phyloP scores from a whole-genome alignment of 1,140 invertebrate species.

The Pachypsylla venusta region DNA sequence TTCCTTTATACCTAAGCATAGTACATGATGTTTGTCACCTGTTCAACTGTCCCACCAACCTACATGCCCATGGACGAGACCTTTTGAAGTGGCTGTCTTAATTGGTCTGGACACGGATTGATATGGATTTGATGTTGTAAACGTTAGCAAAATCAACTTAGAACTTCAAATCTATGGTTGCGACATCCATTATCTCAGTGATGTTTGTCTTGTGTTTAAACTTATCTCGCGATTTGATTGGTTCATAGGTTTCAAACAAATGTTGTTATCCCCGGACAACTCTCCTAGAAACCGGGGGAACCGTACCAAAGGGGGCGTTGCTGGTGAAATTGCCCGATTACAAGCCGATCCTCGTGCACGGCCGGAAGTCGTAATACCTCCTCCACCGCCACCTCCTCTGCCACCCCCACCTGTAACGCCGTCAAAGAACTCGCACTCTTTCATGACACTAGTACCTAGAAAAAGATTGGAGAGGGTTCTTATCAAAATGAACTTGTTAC shows the following conservation, averaged over 20 bases:
- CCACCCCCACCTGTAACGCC: conserved; percentile 34
- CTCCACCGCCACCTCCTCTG: conserved; percentile 28
- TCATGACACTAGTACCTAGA: conserved; percentile 76
- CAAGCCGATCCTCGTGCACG: conserved; percentile 48
- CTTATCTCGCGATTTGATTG: conserved; percentile 10
- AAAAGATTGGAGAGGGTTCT: conserved; percentile 71
- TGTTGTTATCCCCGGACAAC: conserved; percentile 72
- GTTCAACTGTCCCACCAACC: too few relatives aligned
- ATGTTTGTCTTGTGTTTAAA: not conserved
- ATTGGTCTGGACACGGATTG: too few relatives aligned
- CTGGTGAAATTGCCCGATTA: conserved; percentile 40
- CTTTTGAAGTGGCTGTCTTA: too few relatives aligned
- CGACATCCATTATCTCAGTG: too few relatives aligned
- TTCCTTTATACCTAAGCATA: too few relatives aligned
- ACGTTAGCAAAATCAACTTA: too few relatives aligned
- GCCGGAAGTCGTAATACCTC: conserved; percentile 33
- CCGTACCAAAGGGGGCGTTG: conserved; percentile 34
- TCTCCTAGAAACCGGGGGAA: conserved; percentile 42
- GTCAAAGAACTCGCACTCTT: conserved; percentile 41
- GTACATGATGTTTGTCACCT: too few relatives aligned
- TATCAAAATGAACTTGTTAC: conserved; percentile 80
- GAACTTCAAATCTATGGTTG: too few relatives aligned
- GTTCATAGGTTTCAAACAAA: conserved; percentile 56
- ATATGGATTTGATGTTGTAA: too few relatives aligned
- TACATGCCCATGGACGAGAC: too few relatives aligned